These are phyloP conservation scores for Neodiprion virginianus DNA, from an alignment of 1,140 invertebrate species.

Conservation along the genomic window DNA sequence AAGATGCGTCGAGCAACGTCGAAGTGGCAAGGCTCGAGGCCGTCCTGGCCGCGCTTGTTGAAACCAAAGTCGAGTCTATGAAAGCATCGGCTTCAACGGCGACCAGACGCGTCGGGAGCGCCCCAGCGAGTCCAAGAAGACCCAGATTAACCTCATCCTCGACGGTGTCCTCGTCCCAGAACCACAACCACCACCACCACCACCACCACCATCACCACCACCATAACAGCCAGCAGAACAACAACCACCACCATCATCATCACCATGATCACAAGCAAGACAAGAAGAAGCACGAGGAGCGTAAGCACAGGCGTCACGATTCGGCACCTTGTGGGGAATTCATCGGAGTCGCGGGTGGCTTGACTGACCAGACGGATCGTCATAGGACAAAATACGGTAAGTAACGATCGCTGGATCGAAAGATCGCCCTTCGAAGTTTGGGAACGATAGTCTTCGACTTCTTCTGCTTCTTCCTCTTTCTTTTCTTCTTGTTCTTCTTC, in stretches of 20 bases:
- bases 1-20: conserved; percentile 61
- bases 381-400: conserved; percentile 45
- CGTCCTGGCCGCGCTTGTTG: conserved; percentile 69
- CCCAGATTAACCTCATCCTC: conserved; percentile 55
- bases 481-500: neutral
- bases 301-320: conserved; percentile 46
- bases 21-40: conserved; percentile 70
- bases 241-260: conserved; percentile 21
- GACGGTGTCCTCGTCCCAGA: conserved; percentile 53
- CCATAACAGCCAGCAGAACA: neutral
- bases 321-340: conserved; percentile 52
- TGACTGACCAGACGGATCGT: conserved; percentile 30
- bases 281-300: conserved; percentile 35
- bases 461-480: neutral
- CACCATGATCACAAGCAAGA: conserved; percentile 29
- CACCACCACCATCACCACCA: conserved; percentile 32
- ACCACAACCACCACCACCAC: conserved; percentile 40
- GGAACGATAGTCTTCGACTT: neutral
- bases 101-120: conserved; percentile 49
- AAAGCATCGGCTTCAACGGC: conserved; percentile 46
- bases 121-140: conserved; percentile 48
- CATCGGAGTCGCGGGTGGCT: conserved; percentile 40
- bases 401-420: neutral
- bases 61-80: conserved; percentile 66
- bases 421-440: too few species aligned